Base-by-base conservation (phyloP, 1,140 invertebrate genomes). In the Sitophilus oryzae region DNA sequence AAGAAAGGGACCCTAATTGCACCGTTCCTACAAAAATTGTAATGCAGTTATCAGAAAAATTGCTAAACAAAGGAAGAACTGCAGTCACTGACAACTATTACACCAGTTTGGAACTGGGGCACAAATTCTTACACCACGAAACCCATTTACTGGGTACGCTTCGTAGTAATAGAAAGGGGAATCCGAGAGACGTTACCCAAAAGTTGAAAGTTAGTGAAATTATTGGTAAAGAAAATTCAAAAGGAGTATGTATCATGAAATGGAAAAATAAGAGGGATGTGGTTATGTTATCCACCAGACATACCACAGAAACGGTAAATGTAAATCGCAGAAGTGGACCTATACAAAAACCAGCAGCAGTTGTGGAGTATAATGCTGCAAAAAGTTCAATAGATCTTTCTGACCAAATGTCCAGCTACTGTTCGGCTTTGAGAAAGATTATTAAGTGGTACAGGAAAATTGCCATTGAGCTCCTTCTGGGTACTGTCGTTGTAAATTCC, bases 181-280 rank as follows among this genome's bases (percentile, higher is more conserved):
- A n/a, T n/a, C n/a, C n/a, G n/a, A n/a, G n/a, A n/a, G n/a, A n/a
- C n/a, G n/a, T n/a, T n/a, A n/a, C n/a, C n/a, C n/a, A n/a, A n/a
- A n/a, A n/a, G n/a, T n/a, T n/a, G n/a, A n/a, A n/a, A n/a, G n/a
- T n/a, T 56, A 68, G 69, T 16, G 66, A 74, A 55, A 48, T 60
- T 30, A 52, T 56, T 58, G 52, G 65, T 16, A 58, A 54, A 57
- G 58, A 74, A 66, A 68, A 67, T 68, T 52, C 69, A 41, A 61
- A 70, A 58, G 62, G 67, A 20, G 68, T 75, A 59, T 70, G 63
- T 37, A 56, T 76, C 5, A 38, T 71, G 38, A 68, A 71, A 62
- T 77, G 74, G 70, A 71, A 64, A 64, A 68, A 72, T 61, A 73
- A 72, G n/a, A n/a, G n/a, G n/a, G n/a, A n/a, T n/a, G n/a, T n/a